Evolutionary conservation across 2,113 vertebrate genomes (phyloP), one percentile per base, ranked within the genome.

Genomic region (Oncorhynchus tshawytscha): DNA sequence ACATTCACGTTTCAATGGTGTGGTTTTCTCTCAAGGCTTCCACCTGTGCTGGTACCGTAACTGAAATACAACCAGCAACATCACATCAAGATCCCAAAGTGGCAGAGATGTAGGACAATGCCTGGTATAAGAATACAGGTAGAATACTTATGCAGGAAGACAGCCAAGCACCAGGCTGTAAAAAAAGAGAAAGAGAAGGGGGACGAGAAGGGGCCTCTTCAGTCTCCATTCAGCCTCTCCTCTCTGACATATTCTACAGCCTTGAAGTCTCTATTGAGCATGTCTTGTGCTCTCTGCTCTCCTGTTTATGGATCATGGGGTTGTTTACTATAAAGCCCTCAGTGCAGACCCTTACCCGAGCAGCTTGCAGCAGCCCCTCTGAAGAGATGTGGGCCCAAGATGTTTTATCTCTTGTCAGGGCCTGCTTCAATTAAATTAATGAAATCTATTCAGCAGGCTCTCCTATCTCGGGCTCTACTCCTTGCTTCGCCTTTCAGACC

Each of bases 361-460:
- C 51, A 54, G 51, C 51, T 92, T 62, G 89, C 89, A 81, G 89
- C 93, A 87, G 89, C 88, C 84, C 88, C 85, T 54, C 93, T 96
- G 94, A 95, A 95, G 96, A 96, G 96, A 96, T 94, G 92, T 93
- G 92, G 94, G 91, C 86, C 93, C 87, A 91, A 93, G 94, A 96
- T 96, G 96, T 97, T 99, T 98, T 97, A 97, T 98, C 96, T 98
- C 95, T 95, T 95, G 96, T 96, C 95, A 93, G 93, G 93, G 94
- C 95, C 93, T 80, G 90, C 96, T 97, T 97, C 97, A 98, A 99
- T 99, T 98, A 99, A 98, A 98, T 98, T 99, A 99, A 99, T 99
- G 97, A 97, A 91, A 97, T 95, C 94, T 95, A 97, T 97, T 98
- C 96, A 99, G 94, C 51, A 5, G 15, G 12, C 51, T 54, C 51